Evolutionary conservation across 1,140 invertebrate genomes (phyloP).

Genomic region (Drosophila biarmipes): DNA sequence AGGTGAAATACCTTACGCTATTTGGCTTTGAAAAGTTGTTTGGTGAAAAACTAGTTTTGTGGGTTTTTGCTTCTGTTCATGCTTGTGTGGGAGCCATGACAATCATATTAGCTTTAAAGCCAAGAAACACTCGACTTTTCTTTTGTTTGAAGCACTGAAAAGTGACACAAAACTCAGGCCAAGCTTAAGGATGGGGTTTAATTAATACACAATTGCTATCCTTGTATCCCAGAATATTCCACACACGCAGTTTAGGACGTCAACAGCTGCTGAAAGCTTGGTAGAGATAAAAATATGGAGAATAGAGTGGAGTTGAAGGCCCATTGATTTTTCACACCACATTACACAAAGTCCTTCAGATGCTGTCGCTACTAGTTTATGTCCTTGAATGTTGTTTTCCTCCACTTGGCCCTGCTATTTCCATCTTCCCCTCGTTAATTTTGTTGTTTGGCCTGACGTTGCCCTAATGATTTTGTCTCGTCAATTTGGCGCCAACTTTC

Average conservation of each 20-base stretch:
- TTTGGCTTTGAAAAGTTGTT: slow-evolving; percentile 29
- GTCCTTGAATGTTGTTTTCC: slow-evolving; percentile 75
- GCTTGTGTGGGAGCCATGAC: slow-evolving; percentile 37
- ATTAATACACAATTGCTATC: background rate
- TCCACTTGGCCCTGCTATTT: background rate
- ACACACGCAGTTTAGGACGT: slow-evolving; percentile 7
- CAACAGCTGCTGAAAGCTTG: slow-evolving; percentile 3
- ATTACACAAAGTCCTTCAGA: slow-evolving; percentile 35
- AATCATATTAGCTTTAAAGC: slow-evolving; percentile 1
- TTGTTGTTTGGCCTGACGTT: slow-evolving; percentile 52
- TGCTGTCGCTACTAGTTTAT: slow-evolving; percentile 33
- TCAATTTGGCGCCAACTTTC: slow-evolving; percentile 33
- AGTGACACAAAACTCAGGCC: slow-evolving; percentile 5
- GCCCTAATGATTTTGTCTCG: slow-evolving; percentile 48
- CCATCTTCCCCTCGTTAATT: slow-evolving; percentile 14
- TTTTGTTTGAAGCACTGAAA: slow-evolving; percentile 19
- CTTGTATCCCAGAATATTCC: slow-evolving; percentile 21
- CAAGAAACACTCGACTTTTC: slow-evolving; percentile 4
- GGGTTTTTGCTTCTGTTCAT: slow-evolving; percentile 2
- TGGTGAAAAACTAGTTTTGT: slow-evolving; percentile 41
- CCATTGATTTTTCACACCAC: slow-evolving; percentile 75
- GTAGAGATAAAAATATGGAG: background rate
- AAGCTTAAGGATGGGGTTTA: background rate
- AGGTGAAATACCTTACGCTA: background rate
- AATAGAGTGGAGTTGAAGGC: slow-evolving; percentile 26